A percentile compares a stretch with the other conserved stretches of the same genome.
These are phyloP conservation scores for Cheilosia variabilis DNA, from an alignment of 2,888 invertebrate genomes.

Conservation along the genomic window DNA sequence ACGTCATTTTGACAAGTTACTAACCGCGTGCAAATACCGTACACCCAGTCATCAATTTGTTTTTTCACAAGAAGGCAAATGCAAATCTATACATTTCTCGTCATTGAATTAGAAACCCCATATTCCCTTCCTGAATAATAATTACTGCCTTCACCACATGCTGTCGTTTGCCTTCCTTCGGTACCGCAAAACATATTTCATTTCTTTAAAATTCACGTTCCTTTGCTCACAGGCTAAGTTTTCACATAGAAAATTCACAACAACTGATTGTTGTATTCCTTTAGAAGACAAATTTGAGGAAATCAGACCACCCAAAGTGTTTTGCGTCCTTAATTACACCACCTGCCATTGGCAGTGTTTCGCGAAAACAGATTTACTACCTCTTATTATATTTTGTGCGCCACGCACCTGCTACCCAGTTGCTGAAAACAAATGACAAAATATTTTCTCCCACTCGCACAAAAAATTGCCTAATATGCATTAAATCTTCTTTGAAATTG, in stretches of 20 bases:
- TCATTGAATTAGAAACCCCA: no score
- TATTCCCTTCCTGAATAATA: not conserved
- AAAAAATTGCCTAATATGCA: slow-evolving; percentile 39
- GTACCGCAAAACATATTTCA: slow-evolving; percentile 5
- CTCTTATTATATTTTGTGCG: slow-evolving; percentile 15
- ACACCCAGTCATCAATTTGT: no score
- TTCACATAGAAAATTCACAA: slow-evolving; percentile 9
- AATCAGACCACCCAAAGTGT: slow-evolving; percentile 31
- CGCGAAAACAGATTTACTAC: slow-evolving; percentile 46
- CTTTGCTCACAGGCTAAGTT: not conserved
- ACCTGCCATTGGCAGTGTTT: slow-evolving; percentile 51
- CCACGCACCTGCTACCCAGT: slow-evolving; percentile 37
- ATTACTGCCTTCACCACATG: slow-evolving; percentile 6
- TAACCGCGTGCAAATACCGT: no score
- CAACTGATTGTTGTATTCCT: slow-evolving; percentile 21
- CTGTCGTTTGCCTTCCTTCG: not conserved
- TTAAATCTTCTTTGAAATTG: slow-evolving; percentile 40
- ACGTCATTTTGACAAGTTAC: no score
- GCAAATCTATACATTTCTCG: no score
- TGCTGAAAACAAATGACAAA: slow-evolving; percentile 35
- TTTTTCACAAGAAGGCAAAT: no score
- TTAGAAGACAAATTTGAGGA: slow-evolving; percentile 29
- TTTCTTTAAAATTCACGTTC: slow-evolving; percentile 22
- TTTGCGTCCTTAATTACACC: slow-evolving; percentile 43
- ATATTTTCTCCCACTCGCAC: slow-evolving; percentile 22